These are phyloP conservation scores for Sminthurides aquaticus DNA, from an alignment of 2,888 invertebrate species.

Conservation along the genomic window DNA sequence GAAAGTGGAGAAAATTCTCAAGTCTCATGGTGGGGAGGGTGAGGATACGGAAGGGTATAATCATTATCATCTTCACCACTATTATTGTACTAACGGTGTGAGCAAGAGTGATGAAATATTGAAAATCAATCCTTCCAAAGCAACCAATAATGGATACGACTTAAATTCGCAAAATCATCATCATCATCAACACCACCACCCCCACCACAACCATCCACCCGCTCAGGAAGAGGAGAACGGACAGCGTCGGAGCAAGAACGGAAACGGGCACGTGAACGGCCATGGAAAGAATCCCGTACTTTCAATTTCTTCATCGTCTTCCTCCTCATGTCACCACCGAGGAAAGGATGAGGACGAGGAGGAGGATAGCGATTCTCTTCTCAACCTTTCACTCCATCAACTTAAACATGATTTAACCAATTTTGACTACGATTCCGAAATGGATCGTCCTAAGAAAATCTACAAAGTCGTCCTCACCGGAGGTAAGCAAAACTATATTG, in stretches of 20 bases:
- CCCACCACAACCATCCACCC: not conserved
- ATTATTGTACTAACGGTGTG: not conserved
- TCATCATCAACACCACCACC: not conserved
- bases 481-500: slow-evolving; percentile 56
- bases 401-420: slow-evolving; percentile 9
- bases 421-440: slow-evolving; percentile 26
- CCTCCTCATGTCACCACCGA: not conserved
- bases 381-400: slow-evolving; percentile 5
- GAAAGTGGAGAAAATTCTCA: too few species aligned
- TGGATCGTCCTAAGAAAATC: slow-evolving; percentile 54
- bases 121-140: not conserved
- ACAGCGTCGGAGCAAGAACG: slow-evolving; percentile 16
- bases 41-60: not conserved
- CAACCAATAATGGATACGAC: not conserved
- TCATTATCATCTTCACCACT: not conserved
- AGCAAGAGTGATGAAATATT: not conserved
- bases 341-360: not conserved
- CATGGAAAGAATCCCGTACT: not conserved
- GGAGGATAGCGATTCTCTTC: slow-evolving; percentile 2
- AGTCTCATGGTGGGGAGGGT: too few species aligned
- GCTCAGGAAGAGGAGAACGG: not conserved
- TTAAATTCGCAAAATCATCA: not conserved
- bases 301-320: not conserved
- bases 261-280: slow-evolving; percentile 3
- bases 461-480: slow-evolving; percentile 83